Percentiles rank a stretch among this genome's conserved stretches.
phyloP scores from a whole-genome alignment of 2,113 vertebrate species.

The Orthonyx spaldingii region DNA sequence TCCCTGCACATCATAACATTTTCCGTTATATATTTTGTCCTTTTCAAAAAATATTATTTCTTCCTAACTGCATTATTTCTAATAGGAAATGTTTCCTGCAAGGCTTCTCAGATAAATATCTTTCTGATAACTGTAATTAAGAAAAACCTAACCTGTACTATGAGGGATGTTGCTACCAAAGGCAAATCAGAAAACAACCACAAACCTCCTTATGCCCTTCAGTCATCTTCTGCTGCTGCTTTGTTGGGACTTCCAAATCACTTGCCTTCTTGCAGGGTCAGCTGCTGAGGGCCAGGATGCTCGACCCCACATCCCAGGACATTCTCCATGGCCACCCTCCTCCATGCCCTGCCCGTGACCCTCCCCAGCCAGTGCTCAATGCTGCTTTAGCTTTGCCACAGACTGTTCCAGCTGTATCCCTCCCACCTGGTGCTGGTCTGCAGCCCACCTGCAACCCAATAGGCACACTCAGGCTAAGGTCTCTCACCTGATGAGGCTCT shows the following conservation, averaged over 20 bases:
- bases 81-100: background rate
- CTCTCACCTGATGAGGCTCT: fast-evolving
- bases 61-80: background rate
- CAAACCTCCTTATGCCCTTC: background rate
- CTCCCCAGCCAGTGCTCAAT: background rate
- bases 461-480: background rate
- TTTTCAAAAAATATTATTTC: background rate
- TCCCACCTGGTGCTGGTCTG: background rate
- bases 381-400: background rate
- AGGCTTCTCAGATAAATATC: background rate
- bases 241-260: background rate
- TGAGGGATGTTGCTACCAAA: background rate
- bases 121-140: background rate
- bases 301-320: fast-evolving
- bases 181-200: background rate
- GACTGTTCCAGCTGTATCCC: background rate
- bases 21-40: background rate
- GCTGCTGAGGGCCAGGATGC: background rate
- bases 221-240: background rate
- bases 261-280: background rate
- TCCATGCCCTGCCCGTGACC: background rate
- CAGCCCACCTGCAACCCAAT: background rate
- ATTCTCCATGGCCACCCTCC: background rate
- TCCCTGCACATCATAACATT: background rate
- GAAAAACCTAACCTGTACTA: background rate